Evolutionary conservation across 2,797 vertebrate genomes (phyloP).

Genomic region (Macrochelys suwanniensis): DNA sequence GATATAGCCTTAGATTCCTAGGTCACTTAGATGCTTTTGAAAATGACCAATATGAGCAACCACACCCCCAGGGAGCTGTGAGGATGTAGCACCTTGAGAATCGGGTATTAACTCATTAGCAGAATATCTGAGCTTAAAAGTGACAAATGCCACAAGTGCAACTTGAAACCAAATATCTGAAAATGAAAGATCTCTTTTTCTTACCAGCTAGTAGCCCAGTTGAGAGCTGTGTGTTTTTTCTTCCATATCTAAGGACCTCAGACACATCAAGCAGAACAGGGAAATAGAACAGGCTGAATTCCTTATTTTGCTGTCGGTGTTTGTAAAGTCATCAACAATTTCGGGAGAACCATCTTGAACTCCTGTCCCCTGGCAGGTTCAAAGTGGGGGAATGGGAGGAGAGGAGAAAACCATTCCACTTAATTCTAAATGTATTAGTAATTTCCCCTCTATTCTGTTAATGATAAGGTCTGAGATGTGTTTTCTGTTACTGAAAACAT

Average conservation of each 20-base stretch:
- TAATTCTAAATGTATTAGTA: slow-evolving; percentile 5
- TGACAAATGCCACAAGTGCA: not conserved
- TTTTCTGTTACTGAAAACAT: not conserved
- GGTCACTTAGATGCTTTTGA: not conserved
- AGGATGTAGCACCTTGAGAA: accelerated
- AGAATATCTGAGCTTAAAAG: not conserved
- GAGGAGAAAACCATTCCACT: not conserved
- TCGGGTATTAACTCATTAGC: not conserved
- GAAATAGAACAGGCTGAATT: slow-evolving; percentile 3
- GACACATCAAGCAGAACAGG: slow-evolving; percentile 38
- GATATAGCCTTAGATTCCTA: not conserved
- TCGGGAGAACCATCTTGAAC: slow-evolving; percentile 51
- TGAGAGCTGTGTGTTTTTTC: slow-evolving; percentile 21
- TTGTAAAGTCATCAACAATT: slow-evolving; percentile 64
- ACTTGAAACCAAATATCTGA: not conserved
- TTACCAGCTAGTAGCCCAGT: slow-evolving; percentile 19
- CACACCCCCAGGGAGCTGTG: not conserved
- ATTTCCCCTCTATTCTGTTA: not conserved
- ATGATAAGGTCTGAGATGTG: not conserved
- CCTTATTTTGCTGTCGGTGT: slow-evolving; percentile 55
- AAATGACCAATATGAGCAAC: accelerated
- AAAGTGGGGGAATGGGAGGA: slow-evolving; percentile 6
- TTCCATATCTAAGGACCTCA: slow-evolving; percentile 14
- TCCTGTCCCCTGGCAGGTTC: slow-evolving; percentile 64
- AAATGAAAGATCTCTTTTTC: slow-evolving; percentile 6